These are phyloP conservation scores for Apamea anceps DNA, from an alignment of 2,888 invertebrate genomes.

Conservation along the genomic window DNA sequence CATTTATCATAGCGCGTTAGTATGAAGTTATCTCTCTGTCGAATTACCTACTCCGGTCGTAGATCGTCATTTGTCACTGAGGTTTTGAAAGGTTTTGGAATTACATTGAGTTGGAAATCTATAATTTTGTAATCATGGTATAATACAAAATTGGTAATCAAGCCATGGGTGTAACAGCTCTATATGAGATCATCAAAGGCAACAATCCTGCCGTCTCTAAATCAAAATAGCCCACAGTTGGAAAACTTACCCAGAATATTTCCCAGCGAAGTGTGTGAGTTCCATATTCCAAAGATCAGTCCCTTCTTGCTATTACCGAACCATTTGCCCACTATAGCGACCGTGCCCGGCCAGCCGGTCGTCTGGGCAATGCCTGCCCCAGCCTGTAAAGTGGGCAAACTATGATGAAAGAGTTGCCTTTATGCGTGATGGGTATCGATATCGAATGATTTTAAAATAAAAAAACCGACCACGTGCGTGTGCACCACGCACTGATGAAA, in stretches of 20 bases:
- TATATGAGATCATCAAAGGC: no score
- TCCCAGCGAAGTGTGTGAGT: slow-evolving; percentile 98
- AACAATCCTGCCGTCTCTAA: not conserved
- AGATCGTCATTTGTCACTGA: no score
- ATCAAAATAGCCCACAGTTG: not conserved
- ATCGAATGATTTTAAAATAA: no score
- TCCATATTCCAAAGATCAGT: slow-evolving; percentile 98
- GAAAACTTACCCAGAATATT: slow-evolving; percentile 94
- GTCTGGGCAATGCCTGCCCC: slow-evolving; percentile 97
- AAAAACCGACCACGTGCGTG: not conserved
- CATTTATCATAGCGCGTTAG: no score
- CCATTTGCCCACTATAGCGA: slow-evolving; percentile 98
- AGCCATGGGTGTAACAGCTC: no score
- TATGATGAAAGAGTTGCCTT: not conserved
- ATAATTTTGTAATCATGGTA: no score
- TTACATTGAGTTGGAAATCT: no score
- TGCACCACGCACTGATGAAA: not conserved
- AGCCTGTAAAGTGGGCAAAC: slow-evolving; percentile 85
- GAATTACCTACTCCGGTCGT: no score
- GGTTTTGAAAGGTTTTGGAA: no score
- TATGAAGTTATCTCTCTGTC: no score
- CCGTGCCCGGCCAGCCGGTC: slow-evolving; percentile 99
- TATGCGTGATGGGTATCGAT: not conserved
- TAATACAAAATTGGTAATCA: no score
- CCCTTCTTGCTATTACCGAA: slow-evolving; percentile 97